Base-by-base conservation (phyloP, 2,113 vertebrate species). In the Vireo altiloquus region DNA sequence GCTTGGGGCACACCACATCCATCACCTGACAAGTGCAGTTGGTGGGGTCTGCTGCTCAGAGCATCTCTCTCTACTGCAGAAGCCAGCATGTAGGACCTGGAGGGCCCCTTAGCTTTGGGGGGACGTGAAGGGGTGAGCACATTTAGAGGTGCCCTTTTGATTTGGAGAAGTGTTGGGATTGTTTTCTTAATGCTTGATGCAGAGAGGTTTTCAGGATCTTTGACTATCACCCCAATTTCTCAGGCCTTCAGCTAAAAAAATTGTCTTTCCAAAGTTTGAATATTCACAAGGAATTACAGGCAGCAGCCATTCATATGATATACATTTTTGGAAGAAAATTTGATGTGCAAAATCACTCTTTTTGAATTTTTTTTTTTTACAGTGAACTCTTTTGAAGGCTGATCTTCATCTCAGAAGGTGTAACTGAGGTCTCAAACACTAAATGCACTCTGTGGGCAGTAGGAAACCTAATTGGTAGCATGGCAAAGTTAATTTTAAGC, bases 1-100 rank as follows among this genome's bases (percentile, higher is more conserved):
- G 68, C 77, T 91, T 80, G 76, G 56, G 92, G 94, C 79, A 93
- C 68, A 94, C 52, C 91, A 76, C 82, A 93, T 97, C 91, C 92
- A 96, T 97, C 95, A 96, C 72, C 49, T 78, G 46, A 60, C 0
- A 10, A 82, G 39, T 5, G 2, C 10, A 27, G 30, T 16, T 57
- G 79, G 82, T 21, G 59, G 49, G 85, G 47, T 37, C 20, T 3
- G 5, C 65, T 68, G 42, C 71, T 56, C 72, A 22, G 60, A 75
- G 50, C 47, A 64, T 63, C 56, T 19, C 33, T 74, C 60, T 22
- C 24, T 56, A 54, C 23, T 1, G 72, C 70, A 91, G 84, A 76
- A 82, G 33, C 52, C 8, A 4, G 68, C 2, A 1, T 13, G 47
- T n/a, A 16, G 0, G 16, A 49, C 37, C n/a, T 59, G 64, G 46